phyloP scores from a whole-genome alignment of 2,113 vertebrate genomes.

The Heterocephalus glaber region DNA sequence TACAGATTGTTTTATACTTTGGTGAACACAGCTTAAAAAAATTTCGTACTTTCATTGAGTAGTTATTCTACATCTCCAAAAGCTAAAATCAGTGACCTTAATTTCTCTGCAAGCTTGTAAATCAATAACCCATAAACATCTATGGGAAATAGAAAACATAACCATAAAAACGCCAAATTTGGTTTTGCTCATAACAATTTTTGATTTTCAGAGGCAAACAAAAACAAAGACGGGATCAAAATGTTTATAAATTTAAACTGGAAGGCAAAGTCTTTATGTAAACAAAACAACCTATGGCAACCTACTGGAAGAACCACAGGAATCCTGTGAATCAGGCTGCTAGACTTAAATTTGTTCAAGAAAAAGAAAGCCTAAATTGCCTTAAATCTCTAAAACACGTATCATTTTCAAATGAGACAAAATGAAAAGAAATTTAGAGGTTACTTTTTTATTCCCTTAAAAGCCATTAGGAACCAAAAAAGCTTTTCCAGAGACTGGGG shows the following conservation, averaged over 20 bases:
- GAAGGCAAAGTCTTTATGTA: slow-evolving; percentile 22
- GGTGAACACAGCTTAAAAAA: slow-evolving; percentile 67
- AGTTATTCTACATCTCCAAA: slow-evolving; percentile 61
- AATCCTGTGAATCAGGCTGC: neutral
- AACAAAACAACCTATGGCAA: neutral
- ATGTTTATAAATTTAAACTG: slow-evolving; percentile 22
- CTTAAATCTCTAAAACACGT: neutral
- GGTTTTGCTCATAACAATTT: slow-evolving; percentile 65
- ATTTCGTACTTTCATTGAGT: slow-evolving; percentile 66
- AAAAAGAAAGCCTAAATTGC: slow-evolving; percentile 22
- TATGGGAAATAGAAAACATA: slow-evolving; percentile 66
- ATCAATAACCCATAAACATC: slow-evolving; percentile 78
- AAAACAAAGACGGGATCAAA: slow-evolving; percentile 49
- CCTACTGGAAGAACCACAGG: neutral
- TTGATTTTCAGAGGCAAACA: slow-evolving; percentile 65
- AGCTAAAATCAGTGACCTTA: slow-evolving; percentile 66
- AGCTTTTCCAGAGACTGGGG: neutral
- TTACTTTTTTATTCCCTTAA: slow-evolving; percentile 38
- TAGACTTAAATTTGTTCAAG: slow-evolving; percentile 16
- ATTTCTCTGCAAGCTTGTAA: slow-evolving; percentile 75
- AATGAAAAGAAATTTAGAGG: slow-evolving; percentile 66
- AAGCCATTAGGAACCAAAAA: neutral
- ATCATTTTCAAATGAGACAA: slow-evolving; percentile 60
- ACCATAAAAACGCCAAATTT: slow-evolving; percentile 64
- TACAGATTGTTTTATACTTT: slow-evolving; percentile 61